Conservation (phyloP, 2,888 invertebrate genomes). For the Leptinotarsa rubiginosa region DNA sequence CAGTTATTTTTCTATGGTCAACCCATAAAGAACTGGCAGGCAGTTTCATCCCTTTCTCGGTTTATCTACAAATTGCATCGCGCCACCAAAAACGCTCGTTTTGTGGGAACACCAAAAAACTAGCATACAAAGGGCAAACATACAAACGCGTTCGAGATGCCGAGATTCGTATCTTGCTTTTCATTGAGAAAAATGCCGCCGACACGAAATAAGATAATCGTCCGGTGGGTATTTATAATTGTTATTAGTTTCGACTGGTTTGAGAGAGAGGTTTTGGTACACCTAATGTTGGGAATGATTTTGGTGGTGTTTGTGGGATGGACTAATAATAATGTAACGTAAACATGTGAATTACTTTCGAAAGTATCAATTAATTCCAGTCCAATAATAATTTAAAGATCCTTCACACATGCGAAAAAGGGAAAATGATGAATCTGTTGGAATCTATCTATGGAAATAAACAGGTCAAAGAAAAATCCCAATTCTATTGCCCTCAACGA, state of each 20-base stretch:
- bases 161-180: constrained; percentile 19
- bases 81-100: constrained; percentile 32
- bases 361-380: too few species aligned
- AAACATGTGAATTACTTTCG: too few species aligned
- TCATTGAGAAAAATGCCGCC: constrained; percentile 23
- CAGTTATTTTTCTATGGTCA: neutral
- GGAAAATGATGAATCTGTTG: too few species aligned
- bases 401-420: too few species aligned
- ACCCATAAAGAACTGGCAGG: constrained; percentile 3
- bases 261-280: neutral
- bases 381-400: too few species aligned
- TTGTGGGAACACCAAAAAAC: constrained; percentile 35
- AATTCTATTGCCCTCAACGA: too few species aligned
- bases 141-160: constrained; percentile 8
- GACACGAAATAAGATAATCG: constrained; percentile 29
- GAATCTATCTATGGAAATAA: too few species aligned
- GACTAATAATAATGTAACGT: neutral
- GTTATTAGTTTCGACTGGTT: constrained; percentile 16
- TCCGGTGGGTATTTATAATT: constrained; percentile 17
- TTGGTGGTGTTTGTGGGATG: neutral
- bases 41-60: constrained; percentile 7
- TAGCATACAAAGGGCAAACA: constrained; percentile 8
- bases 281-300: neutral
- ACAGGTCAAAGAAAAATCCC: too few species aligned
- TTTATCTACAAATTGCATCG: constrained; percentile 41